Base-by-base conservation (phyloP, 2,888 invertebrate species). In the Griposia aprilina region DNA sequence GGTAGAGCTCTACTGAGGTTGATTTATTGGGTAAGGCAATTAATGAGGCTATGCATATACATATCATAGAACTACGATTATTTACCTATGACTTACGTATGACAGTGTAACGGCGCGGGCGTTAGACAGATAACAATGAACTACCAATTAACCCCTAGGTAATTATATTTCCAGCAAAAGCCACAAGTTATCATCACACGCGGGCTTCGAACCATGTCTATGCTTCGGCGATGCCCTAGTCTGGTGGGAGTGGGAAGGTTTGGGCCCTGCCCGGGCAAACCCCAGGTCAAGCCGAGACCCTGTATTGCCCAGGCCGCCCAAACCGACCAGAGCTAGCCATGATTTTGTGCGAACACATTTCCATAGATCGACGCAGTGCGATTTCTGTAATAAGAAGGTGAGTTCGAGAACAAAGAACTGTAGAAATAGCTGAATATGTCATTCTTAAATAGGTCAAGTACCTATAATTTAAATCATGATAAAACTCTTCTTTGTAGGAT, bases 381-480 rank as follows among this genome's bases (percentile, higher is more conserved):
- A 99, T 93, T 99, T 99, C 94, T 99, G 99, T 95, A 98, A 98
- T 81, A 99, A 99, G 93, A 99, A 99, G 98, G 98, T 98, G 90
- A 87, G 84, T 63, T 41, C 52, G 10, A 15, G 30, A 65, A 73
- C 30, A 74, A 68, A 67, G 48, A 80, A 67, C 0, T 57, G 15
- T 23, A 20, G 2, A 62, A 67, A 57, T 80, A 63, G 5, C 0
- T 45, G 1, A 23, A 17, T 36, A 50, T 20, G 41, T 80, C 59
- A n/a, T 52, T 81, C 5, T 48, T 23, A 70, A 70, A 41, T 50
- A 41, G 68, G 69, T 63, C 62, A 78, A 66, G 26, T 48, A 5
- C n/a, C 13, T n/a, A 59, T 52, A 11, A 59, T 50, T 36, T 23
- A 26, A 30, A 66, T 23, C 13, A 15, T 13, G 30, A 20, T 48